A percentile compares a stretch with the other conserved stretches of the same genome.
Conservation (phyloP, 2,113 vertebrate genomes). For the Todiramphus chloris region DNA sequence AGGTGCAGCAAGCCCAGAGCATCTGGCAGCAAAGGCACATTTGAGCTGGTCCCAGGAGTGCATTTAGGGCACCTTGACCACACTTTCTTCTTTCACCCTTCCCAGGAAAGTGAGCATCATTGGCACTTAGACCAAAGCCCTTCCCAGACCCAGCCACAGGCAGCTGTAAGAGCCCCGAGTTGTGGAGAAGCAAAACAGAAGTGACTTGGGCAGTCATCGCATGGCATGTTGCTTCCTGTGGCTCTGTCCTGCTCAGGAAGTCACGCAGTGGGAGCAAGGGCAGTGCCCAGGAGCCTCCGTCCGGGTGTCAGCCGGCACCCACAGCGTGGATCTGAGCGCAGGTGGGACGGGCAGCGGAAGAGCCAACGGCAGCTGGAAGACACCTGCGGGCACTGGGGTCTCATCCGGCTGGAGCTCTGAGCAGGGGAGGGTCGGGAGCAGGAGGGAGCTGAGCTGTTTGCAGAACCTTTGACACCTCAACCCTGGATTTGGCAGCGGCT, state of each 20-base stretch:
- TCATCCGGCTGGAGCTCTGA: fast-evolving
- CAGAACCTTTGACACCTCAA: neutral
- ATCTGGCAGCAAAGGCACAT: neutral
- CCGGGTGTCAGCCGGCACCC: neutral
- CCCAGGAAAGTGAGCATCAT: fast-evolving
- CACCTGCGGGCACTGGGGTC: neutral
- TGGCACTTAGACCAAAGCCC: fast-evolving
- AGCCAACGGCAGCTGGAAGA: neutral
- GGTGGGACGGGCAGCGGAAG: neutral
- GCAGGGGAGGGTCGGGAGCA: fast-evolving
- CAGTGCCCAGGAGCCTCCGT: neutral
- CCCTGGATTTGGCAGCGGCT: neutral
- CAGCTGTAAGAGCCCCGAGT: neutral
- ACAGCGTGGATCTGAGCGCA: fast-evolving
- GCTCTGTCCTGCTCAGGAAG: neutral
- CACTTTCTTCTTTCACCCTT: fast-evolving
- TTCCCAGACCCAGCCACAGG: neutral
- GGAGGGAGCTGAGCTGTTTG: neutral
- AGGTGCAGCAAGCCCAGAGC: neutral
- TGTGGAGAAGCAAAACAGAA: neutral
- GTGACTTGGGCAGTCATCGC: neutral
- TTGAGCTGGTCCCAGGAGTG: fast-evolving
- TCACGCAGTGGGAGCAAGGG: neutral
- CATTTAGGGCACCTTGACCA: fast-evolving
- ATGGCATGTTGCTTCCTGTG: fast-evolving